A percentile compares a stretch with the other conserved stretches of the same genome.
Evolutionary conservation across 1,140 invertebrate genomes (phyloP).

Genomic region (Heliconius congener): DNA sequence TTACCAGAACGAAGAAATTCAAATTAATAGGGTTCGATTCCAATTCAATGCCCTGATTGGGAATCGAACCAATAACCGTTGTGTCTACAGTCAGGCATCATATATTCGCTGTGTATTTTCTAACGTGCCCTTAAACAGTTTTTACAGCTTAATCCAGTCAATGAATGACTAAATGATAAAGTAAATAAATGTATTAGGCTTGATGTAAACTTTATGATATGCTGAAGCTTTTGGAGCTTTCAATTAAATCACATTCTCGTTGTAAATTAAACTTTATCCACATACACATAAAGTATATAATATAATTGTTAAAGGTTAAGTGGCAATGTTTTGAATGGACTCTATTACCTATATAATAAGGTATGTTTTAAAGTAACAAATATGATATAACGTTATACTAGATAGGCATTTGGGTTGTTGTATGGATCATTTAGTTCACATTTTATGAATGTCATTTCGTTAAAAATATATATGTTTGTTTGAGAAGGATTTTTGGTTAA

Average conservation of each 20-base stretch:
- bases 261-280: slow-evolving; percentile 23
- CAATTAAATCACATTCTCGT: slow-evolving; percentile 13
- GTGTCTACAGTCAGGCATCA: neutral
- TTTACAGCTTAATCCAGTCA: slow-evolving; percentile 16
- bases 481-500: neutral
- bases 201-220: slow-evolving; percentile 31
- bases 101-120: too few species aligned
- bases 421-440: slow-evolving; percentile 21
- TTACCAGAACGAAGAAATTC: too few species aligned
- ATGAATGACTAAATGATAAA: slow-evolving; percentile 21
- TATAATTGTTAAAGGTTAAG: slow-evolving; percentile 4
- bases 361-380: neutral
- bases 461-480: slow-evolving; percentile 9
- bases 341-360: neutral
- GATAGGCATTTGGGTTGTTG: neutral
- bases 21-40: too few species aligned
- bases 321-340: neutral
- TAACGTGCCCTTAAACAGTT: neutral
- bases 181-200: slow-evolving; percentile 25
- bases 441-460: slow-evolving; percentile 25
- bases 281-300: neutral
- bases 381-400: too few species aligned
- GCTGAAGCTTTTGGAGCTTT: slow-evolving; percentile 33
- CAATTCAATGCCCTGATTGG: too few species aligned
- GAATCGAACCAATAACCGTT: neutral